phyloP scores from a whole-genome alignment of 2,888 invertebrate genomes.

The Crossocerus cetratus region DNA sequence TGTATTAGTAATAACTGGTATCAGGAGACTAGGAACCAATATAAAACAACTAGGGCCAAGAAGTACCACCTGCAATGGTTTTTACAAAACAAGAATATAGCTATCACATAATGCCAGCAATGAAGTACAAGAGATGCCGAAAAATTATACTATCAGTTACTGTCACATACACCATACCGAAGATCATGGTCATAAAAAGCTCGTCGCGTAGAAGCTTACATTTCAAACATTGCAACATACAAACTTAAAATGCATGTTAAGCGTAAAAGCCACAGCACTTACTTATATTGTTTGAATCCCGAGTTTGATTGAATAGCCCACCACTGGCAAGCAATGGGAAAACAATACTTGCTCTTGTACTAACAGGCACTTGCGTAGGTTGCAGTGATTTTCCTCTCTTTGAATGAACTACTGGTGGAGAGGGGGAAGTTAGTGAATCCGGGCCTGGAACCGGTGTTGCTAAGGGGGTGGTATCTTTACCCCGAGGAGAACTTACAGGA shows the following conservation, averaged over 20 bases:
- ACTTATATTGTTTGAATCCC: slow-evolving; percentile 73
- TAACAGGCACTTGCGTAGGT: slow-evolving; percentile 80
- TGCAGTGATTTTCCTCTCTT: slow-evolving; percentile 72
- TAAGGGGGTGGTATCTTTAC: slow-evolving; percentile 69
- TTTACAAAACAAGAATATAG: too few species aligned
- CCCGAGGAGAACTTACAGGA: slow-evolving; percentile 73
- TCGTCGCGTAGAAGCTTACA: not conserved
- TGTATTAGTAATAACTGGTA: too few species aligned
- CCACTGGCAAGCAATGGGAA: slow-evolving; percentile 83
- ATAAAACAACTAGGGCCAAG: too few species aligned
- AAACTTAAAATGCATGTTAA: slow-evolving; percentile 23
- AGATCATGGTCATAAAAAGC: too few species aligned
- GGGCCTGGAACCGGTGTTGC: slow-evolving; percentile 72
- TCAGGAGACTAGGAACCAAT: too few species aligned
- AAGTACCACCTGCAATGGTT: too few species aligned
- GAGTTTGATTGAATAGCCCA: slow-evolving; percentile 79
- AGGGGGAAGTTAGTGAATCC: slow-evolving; percentile 73
- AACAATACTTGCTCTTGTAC: slow-evolving; percentile 87
- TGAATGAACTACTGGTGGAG: slow-evolving; percentile 69
- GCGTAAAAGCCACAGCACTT: slow-evolving; percentile 57
- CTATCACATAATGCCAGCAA: too few species aligned
- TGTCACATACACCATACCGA: too few species aligned
- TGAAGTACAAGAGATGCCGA: too few species aligned
- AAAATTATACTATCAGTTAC: too few species aligned
- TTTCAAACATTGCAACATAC: slow-evolving; percentile 22